Conservation (phyloP, 2,113 vertebrate species). For the Hemichromis elongatus region DNA sequence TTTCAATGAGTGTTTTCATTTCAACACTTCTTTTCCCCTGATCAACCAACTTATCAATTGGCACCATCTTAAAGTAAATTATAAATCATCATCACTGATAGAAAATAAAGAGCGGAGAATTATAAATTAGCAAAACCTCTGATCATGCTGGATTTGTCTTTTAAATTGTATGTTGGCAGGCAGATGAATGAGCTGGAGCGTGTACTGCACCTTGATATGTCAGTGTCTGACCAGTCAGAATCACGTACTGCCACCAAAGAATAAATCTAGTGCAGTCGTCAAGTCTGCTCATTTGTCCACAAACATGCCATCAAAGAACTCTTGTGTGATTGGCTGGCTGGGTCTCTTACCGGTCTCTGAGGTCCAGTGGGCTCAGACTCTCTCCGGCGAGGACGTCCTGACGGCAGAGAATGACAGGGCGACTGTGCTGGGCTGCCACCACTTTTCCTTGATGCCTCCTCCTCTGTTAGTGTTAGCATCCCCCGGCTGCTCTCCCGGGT, state of each 20-base stretch:
- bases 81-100: neutral
- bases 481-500: conserved; percentile 70
- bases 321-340: conserved; percentile 22
- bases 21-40: neutral
- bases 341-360: conserved; percentile 90
- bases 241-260: neutral
- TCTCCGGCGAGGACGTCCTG: conserved; percentile 82
- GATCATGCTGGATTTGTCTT: conserved; percentile 29
- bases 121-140: neutral
- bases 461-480: conserved; percentile 87
- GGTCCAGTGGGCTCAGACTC: conserved; percentile 91
- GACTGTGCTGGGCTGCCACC: conserved; percentile 85
- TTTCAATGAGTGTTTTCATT: neutral
- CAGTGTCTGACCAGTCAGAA: neutral
- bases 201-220: neutral
- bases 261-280: neutral
- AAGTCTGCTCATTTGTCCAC: conserved; percentile 4
- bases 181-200: neutral
- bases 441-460: conserved; percentile 81
- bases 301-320: conserved; percentile 16
- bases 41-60: neutral
- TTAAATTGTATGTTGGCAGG: conserved; percentile 2
- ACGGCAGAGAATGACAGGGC: conserved; percentile 87
- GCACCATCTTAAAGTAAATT: neutral
- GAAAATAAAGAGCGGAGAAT: neutral